These are phyloP conservation scores for Metridium senile DNA, from an alignment of 92 coral and sea anemone species.

Conservation along the genomic window DNA sequence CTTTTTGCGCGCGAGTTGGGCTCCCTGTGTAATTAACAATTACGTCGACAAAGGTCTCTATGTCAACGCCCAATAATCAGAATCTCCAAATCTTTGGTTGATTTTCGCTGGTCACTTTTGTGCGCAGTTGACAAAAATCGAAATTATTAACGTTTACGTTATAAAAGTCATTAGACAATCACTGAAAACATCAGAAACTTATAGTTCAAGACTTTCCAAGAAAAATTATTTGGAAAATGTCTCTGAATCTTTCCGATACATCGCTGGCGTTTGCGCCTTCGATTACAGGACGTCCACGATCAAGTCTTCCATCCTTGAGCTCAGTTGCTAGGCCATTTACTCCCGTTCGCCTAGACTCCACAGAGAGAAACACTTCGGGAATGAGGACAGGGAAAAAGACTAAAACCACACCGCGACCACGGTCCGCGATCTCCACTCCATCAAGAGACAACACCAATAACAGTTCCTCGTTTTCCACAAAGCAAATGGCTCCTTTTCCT, in stretches of 20 bases:
- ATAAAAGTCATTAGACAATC: neutral
- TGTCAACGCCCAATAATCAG: constrained; percentile 33
- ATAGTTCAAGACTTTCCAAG: neutral
- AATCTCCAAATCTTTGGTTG: constrained; percentile 14
- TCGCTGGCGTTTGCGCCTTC: constrained; percentile 5
- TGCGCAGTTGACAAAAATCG: constrained; percentile 13
- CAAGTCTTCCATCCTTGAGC: neutral
- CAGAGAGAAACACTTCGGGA: neutral
- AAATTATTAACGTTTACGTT: constrained; percentile 1
- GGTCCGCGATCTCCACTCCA: neutral
- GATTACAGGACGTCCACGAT: neutral
- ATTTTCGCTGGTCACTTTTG: constrained; percentile 20
- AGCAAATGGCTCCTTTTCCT: neutral
- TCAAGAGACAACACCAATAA: neutral
- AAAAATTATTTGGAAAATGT: neutral
- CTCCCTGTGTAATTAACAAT: constrained; percentile 6
- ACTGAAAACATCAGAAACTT: neutral
- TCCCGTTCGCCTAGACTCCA: neutral
- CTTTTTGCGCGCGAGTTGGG: constrained; percentile 1
- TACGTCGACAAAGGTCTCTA: constrained; percentile 29
- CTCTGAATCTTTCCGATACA: neutral
- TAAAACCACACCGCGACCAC: neutral
- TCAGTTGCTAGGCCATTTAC: neutral
- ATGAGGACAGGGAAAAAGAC: neutral
- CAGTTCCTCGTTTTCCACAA: neutral